phyloP scores from a whole-genome alignment of 2,797 vertebrate genomes.

The Pogoniulus pusillus region DNA sequence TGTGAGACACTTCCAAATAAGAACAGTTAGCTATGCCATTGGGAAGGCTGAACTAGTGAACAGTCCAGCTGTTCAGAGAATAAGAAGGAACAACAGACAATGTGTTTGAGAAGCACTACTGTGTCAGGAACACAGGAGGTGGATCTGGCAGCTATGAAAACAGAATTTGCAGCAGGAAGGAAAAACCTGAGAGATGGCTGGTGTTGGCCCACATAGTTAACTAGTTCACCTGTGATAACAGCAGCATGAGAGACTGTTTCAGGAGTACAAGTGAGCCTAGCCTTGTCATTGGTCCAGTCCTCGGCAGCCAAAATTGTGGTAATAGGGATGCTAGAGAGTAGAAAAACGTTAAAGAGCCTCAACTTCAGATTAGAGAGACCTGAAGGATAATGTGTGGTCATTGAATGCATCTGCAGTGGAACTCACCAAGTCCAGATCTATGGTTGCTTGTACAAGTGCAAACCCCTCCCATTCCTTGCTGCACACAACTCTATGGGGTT shows the following conservation, averaged over 20 bases:
- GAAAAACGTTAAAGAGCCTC: not conserved
- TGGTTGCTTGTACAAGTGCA: not conserved
- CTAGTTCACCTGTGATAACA: not conserved
- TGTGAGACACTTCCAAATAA: not conserved
- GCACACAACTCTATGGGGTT: too few relatives aligned
- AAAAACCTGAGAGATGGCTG: not conserved
- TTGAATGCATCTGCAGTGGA: rapidly evolving
- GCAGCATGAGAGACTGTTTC: not conserved
- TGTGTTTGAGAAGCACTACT: not conserved
- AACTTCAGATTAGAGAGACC: not conserved
- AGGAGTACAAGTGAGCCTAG: not conserved
- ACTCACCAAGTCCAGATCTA: not conserved
- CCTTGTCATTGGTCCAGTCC: not conserved
- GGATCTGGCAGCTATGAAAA: not conserved
- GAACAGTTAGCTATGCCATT: not conserved
- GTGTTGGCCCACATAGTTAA: rapidly evolving
- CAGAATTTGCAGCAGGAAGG: not conserved
- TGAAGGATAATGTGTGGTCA: not conserved
- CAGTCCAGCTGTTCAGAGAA: not conserved
- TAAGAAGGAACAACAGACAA: not conserved
- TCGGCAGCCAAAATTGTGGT: not conserved
- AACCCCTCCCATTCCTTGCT: not conserved
- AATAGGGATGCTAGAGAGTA: not conserved
- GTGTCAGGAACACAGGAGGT: not conserved
- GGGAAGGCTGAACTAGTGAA: not conserved